Evolutionary conservation across 2,797 vertebrate species (phyloP), one percentile per base, ranked within the genome.

Genomic region (Lindbergichthys nudifrons): DNA sequence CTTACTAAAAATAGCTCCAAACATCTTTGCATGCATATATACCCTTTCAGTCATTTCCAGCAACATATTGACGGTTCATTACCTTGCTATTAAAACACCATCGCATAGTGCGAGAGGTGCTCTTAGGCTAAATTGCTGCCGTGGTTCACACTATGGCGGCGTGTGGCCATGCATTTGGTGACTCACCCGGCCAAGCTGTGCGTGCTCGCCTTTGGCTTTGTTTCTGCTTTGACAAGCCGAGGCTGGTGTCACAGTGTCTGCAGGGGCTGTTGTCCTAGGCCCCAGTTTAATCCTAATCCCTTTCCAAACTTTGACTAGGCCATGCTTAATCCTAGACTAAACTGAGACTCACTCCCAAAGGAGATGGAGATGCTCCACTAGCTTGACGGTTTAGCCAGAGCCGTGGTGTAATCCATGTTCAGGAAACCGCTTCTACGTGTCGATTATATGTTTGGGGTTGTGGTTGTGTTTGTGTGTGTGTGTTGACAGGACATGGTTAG

Each of bases 361-460:
- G 78, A 80, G 74, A 70, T 41, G 58, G 73, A 75, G 84, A 89
- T 65, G 73, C 79, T 79, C 77, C 12, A 15, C 74, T 47, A 63
- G 43, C 66, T 73, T 39, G 79, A 74, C n/a, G 26, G 47, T 85
- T 83, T 13, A 57, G 73, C 42, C 80, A 58, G 32, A 66, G 56
- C 50, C 13, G 53, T 12, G 65, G 77, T 47, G 51, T 60, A 65
- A 78, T 76, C 69, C 72, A 9, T 76, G 87, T 85, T 77, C 65
- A 23, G 81, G 71, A 89, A 91, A 91, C 88, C 90, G 62, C 87
- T 76, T 83, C 58, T 30, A 65, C 46, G 86, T 91, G 90, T 86
- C 81, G 70, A 93, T 92, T 90, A 92, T 76, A 91, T 76, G 89
- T 89, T 87, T 87, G 83, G 84, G 88, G 69, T 75, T 86, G 87